Percentiles rank a stretch among this genome's conserved stretches.
These are phyloP conservation scores for Elephas maximus DNA, from an alignment of 2,113 vertebrate species.

Conservation along the genomic window DNA sequence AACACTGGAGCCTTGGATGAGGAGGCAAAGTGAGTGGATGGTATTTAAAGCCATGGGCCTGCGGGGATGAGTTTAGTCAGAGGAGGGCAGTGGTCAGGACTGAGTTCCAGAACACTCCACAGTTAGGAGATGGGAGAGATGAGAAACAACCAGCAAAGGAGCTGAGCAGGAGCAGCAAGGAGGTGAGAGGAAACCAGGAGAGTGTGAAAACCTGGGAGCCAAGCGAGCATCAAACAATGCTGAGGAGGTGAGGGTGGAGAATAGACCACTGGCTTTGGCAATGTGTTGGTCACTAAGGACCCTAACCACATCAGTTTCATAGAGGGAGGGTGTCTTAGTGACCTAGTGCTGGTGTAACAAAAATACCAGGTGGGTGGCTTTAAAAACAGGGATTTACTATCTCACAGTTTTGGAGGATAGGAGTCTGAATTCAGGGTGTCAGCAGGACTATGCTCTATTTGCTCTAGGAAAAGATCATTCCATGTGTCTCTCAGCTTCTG, in stretches of 20 bases:
- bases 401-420: background rate
- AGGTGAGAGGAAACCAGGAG: background rate
- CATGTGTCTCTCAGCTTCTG: background rate
- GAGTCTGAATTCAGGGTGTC: background rate
- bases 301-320: background rate
- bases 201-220: background rate
- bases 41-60: background rate
- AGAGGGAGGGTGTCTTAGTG: background rate
- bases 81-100: background rate
- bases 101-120: background rate
- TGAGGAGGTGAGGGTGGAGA: background rate
- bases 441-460: background rate
- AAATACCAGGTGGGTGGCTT: background rate
- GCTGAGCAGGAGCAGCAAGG: background rate
- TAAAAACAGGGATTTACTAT: background rate
- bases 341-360: background rate
- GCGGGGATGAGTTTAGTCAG: background rate
- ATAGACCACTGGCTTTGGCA: background rate
- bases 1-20: background rate
- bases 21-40: background rate
- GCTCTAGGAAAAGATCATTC: background rate
- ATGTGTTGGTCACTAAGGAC: background rate
- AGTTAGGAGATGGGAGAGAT: background rate
- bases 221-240: background rate
- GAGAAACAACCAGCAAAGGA: background rate